These are phyloP conservation scores for Brachypalpus laphriformis DNA, from an alignment of 2,888 invertebrate species.

Conservation along the genomic window DNA sequence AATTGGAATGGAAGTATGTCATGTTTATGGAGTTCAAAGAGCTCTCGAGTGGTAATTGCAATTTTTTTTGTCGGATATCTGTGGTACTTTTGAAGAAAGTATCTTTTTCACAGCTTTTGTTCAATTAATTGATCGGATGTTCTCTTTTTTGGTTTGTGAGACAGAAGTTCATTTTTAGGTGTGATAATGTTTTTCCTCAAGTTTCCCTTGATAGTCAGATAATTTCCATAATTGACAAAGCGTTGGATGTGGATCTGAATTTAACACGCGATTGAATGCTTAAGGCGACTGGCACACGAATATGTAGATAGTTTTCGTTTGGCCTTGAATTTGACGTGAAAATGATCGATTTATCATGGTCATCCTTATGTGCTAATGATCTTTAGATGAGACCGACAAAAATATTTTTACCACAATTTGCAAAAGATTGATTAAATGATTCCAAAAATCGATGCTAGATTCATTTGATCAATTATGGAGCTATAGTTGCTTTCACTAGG, in stretches of 20 bases:
- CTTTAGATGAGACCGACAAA: background rate
- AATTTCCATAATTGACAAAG: background rate
- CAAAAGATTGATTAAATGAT: background rate
- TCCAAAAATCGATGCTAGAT: background rate
- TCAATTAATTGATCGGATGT: constrained; percentile 4
- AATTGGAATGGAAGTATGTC: constrained; percentile 9
- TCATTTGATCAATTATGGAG: background rate
- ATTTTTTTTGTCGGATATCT: constrained; percentile 24
- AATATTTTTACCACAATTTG: background rate
- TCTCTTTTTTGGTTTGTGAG: background rate
- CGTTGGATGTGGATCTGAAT: background rate
- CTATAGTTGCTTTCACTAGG: too few species aligned
- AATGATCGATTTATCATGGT: constrained; percentile 45
- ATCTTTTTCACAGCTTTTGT: constrained; percentile 14
- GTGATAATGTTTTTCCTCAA: background rate
- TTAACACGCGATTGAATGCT: constrained; percentile 42
- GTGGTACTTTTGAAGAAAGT: background rate
- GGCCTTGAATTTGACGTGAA: constrained; percentile 34
- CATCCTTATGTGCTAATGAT: background rate
- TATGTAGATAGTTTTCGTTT: background rate
- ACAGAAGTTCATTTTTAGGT: background rate
- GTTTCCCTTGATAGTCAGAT: background rate
- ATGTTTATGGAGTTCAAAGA: constrained; percentile 26
- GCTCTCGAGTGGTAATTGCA: constrained; percentile 34
- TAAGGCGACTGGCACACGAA: constrained; percentile 10